A percentile compares a stretch with the other conserved stretches of the same genome.
These are phyloP conservation scores for Sterrhoptilus dennistouni DNA, from an alignment of 2,113 vertebrate genomes.

Conservation along the genomic window DNA sequence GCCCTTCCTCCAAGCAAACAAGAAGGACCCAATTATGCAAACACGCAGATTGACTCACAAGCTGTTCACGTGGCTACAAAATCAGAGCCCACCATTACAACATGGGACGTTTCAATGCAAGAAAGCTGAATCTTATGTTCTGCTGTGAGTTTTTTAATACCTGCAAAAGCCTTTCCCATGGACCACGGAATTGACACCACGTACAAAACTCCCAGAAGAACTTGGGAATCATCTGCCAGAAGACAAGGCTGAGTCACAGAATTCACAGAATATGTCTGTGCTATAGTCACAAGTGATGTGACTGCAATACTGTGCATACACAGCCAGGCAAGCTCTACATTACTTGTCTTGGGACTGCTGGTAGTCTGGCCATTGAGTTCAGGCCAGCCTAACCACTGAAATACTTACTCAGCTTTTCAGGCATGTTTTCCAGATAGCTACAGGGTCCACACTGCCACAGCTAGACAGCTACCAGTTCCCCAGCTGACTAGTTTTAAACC, in stretches of 20 bases:
- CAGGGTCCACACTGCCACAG: neutral
- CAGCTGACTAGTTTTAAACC: neutral
- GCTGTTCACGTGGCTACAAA: neutral
- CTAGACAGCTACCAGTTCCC: neutral
- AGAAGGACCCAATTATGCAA: neutral
- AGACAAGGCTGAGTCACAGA: neutral
- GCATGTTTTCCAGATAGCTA: neutral
- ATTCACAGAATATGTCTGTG: neutral
- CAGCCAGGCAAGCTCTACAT: neutral
- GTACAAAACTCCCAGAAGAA: neutral
- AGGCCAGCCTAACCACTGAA: neutral
- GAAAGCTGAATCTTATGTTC: neutral
- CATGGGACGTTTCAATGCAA: rapidly evolving
- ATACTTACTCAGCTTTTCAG: neutral
- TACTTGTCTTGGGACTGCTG: neutral
- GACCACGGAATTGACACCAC: neutral
- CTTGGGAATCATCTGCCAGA: neutral
- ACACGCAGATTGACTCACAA: neutral
- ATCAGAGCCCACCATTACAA: neutral
- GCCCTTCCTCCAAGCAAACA: constrained; percentile 14
- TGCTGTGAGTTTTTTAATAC: neutral
- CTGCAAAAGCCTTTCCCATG: neutral
- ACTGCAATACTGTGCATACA: neutral
- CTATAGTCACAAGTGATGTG: neutral
- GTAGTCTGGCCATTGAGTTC: neutral